Evolutionary conservation across 2,113 vertebrate species (phyloP).

Genomic region (Thamnaconus septentrionalis): DNA sequence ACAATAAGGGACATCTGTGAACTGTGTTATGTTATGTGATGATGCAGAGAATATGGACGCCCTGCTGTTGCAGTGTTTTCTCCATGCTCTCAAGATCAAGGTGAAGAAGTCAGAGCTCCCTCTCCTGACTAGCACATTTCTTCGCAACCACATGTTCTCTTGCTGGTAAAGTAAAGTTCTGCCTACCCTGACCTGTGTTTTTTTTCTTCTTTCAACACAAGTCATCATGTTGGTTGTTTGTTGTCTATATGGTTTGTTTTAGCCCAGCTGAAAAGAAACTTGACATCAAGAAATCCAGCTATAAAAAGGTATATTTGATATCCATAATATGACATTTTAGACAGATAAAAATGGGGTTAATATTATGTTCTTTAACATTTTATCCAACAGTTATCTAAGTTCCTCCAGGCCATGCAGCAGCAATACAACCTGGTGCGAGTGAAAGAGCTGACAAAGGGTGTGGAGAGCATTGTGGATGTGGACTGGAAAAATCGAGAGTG

Average conservation of each 20-base stretch:
- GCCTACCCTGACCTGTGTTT: neutral
- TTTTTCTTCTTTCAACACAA: neutral
- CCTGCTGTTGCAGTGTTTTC: slow-evolving; percentile 87
- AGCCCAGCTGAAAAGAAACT: slow-evolving; percentile 90
- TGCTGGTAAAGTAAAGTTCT: slow-evolving; percentile 83
- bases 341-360: neutral
- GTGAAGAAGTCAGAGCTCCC: slow-evolving; percentile 95
- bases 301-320: slow-evolving; percentile 85
- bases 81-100: slow-evolving; percentile 90
- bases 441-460: slow-evolving; percentile 92
- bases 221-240: neutral
- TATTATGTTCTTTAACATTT: neutral
- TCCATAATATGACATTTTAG: slow-evolving; percentile 1
- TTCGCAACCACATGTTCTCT: slow-evolving; percentile 90
- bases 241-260: slow-evolving; percentile 6
- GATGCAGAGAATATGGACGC: slow-evolving; percentile 90
- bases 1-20: neutral
- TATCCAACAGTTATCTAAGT: slow-evolving; percentile 88
- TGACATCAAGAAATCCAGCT: slow-evolving; percentile 96
- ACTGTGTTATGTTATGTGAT: slow-evolving; percentile 8
- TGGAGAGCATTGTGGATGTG: slow-evolving; percentile 94
- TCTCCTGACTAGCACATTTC: slow-evolving; percentile 90
- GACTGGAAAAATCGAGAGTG: slow-evolving; percentile 93
- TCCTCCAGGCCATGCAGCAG: slow-evolving; percentile 89
- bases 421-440: slow-evolving; percentile 84